Percentiles rank a stretch among this genome's conserved stretches.
Evolutionary conservation across 2,797 vertebrate species (phyloP).

Genomic region (Telmatherina bonti): DNA sequence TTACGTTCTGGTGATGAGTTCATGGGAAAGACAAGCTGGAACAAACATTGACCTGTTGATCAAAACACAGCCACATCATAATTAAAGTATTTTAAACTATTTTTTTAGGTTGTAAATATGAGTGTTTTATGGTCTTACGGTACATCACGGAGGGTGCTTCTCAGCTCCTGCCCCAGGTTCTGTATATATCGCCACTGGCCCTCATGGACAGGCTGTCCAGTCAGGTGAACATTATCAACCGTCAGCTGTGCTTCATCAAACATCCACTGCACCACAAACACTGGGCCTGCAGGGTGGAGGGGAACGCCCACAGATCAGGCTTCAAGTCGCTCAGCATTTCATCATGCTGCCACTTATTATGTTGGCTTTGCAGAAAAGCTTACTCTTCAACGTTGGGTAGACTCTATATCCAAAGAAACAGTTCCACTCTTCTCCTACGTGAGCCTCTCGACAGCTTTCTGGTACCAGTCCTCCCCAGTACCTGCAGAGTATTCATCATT

Average conservation of each 20-base stretch:
- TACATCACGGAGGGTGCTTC: conserved; percentile 85
- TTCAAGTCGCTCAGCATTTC: neutral
- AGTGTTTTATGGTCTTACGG: conserved; percentile 47
- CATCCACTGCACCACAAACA: conserved; percentile 97
- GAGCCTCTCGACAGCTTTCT: conserved; percentile 89
- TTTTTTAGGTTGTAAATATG: conserved; percentile 23
- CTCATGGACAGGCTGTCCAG: conserved; percentile 91
- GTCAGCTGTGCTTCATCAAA: conserved; percentile 96
- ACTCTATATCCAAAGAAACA: conserved; percentile 97
- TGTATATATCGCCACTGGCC: conserved; percentile 96
- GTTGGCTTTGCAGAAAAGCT: conserved; percentile 18
- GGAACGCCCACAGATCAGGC: neutral
- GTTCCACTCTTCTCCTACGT: conserved; percentile 94
- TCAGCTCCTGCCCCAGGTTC: conserved; percentile 90
- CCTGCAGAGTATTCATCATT: conserved; percentile 67
- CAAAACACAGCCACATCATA: conserved; percentile 36
- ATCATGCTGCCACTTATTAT: neutral
- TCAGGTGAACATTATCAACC: conserved; percentile 91
- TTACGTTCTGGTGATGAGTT: conserved; percentile 93
- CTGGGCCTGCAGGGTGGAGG: conserved; percentile 82
- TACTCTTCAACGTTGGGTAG: conserved; percentile 91
- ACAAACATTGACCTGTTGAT: conserved; percentile 90
- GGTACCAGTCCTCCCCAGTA: conserved; percentile 93
- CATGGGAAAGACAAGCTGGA: conserved; percentile 94
- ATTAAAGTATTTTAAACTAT: accelerated